These are phyloP conservation scores for Diachasmimorpha longicaudata DNA, from an alignment of 1,140 invertebrate species.

Conservation along the genomic window DNA sequence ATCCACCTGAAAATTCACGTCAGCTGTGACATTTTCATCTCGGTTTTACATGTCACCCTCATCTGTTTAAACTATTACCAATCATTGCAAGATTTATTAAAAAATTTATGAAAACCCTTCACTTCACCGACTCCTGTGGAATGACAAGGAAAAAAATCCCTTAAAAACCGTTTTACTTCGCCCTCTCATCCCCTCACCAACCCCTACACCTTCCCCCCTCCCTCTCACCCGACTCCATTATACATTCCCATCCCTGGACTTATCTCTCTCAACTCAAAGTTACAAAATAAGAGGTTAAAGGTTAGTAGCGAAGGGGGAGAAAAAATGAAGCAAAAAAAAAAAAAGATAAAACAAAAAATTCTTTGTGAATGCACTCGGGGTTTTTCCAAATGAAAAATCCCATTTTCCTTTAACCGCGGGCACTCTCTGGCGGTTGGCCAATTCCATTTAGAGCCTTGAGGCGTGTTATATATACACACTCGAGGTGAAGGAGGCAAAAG, in stretches of 20 bases:
- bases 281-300: background rate
- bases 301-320: background rate
- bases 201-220: too few relatives aligned
- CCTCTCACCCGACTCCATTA: too few relatives aligned
- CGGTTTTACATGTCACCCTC: too few relatives aligned
- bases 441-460: conserved; percentile 38
- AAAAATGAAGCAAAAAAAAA: background rate
- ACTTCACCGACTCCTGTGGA: too few relatives aligned
- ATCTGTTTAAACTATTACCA: too few relatives aligned
- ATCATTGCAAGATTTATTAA: too few relatives aligned
- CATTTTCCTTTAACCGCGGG: conserved; percentile 34
- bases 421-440: conserved; percentile 32
- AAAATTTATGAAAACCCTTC: too few relatives aligned
- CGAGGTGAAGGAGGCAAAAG: conserved; percentile 24
- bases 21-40: too few relatives aligned
- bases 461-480: conserved; percentile 22
- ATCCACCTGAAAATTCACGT: too few relatives aligned
- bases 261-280: background rate
- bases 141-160: too few relatives aligned
- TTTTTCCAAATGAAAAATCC: conserved; percentile 40
- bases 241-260: background rate
- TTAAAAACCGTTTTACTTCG: too few relatives aligned
- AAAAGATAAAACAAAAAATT: background rate
- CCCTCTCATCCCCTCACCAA: too few relatives aligned
- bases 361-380: conserved; percentile 29